A percentile compares a stretch with the other conserved stretches of the same genome.
phyloP scores from a whole-genome alignment of 2,113 vertebrate species.

The Dromaius novaehollandiae region DNA sequence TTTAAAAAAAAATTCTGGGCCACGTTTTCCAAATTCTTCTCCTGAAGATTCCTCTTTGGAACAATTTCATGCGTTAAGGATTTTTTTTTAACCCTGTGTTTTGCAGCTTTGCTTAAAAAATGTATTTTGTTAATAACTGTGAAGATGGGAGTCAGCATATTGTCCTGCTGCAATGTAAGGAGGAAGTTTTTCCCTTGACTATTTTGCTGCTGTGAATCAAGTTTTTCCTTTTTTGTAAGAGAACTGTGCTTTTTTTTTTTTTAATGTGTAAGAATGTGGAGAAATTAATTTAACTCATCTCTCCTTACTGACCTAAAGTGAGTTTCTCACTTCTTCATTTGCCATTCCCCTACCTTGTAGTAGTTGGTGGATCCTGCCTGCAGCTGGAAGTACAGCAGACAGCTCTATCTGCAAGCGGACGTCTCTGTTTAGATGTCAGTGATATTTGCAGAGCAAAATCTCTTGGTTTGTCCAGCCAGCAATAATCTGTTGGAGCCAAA shows the following conservation, averaged over 20 bases:
- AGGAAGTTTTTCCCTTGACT: neutral
- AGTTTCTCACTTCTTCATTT: neutral
- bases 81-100: neutral
- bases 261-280: neutral
- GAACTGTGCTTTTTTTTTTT: neutral
- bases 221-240: too few relatives aligned
- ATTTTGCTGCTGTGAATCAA: neutral
- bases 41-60: too few relatives aligned
- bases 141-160: neutral
- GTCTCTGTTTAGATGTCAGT: neutral
- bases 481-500: neutral
- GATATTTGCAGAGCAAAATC: neutral
- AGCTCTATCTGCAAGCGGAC: rapidly evolving
- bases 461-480: neutral
- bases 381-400: neutral
- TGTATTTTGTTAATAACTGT: neutral
- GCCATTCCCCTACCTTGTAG: neutral
- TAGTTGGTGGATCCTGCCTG: neutral
- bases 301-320: neutral
- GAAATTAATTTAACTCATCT: neutral
- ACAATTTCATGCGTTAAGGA: too few relatives aligned
- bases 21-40: neutral
- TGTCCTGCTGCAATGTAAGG: too few relatives aligned
- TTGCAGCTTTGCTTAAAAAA: neutral
- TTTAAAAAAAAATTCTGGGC: neutral